phyloP scores from a whole-genome alignment of 2,113 vertebrate species.

The Alexandromys fortis region DNA sequence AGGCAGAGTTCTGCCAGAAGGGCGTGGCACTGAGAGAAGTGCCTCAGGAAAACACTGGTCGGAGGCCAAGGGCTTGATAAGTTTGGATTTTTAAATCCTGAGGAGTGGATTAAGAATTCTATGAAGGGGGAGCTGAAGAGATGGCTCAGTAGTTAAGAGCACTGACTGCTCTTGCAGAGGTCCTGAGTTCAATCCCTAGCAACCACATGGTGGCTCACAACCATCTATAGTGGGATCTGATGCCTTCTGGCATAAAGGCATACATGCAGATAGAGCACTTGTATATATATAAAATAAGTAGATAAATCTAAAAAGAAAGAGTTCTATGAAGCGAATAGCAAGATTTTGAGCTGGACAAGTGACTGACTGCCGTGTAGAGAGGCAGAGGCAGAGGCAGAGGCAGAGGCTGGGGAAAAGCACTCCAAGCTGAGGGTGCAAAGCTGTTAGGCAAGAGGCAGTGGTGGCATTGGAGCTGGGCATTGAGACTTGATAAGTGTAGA shows the following conservation, averaged over 20 bases:
- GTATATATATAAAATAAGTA: background rate
- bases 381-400: background rate
- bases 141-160: background rate
- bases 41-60: background rate
- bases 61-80: background rate
- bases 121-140: background rate
- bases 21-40: background rate
- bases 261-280: background rate
- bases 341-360: background rate
- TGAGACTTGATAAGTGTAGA: background rate
- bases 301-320: background rate
- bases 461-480: background rate
- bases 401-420: background rate
- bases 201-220: background rate
- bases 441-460: background rate
- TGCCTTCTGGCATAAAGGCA: background rate
- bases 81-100: background rate
- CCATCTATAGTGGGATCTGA: background rate
- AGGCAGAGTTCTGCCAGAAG: no score
- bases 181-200: background rate
- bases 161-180: background rate
- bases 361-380: background rate
- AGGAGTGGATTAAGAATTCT: background rate
- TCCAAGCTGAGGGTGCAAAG: background rate
- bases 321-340: background rate